Evolutionary conservation across 92 coral and sea anemone species (phyloP).

Genomic region (Zoanthus gigantus): DNA sequence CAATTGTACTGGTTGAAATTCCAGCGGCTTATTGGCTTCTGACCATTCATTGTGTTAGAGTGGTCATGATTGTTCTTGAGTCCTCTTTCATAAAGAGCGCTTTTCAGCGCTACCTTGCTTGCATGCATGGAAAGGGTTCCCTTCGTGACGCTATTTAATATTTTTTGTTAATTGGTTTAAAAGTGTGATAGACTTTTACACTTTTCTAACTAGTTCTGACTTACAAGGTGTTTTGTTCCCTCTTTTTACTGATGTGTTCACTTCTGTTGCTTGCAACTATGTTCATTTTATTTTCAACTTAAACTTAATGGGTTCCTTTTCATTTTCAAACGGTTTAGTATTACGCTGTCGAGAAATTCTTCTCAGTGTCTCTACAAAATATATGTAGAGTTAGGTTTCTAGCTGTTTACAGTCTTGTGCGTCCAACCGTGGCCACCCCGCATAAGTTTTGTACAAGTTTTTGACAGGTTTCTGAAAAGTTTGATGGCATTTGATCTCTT

Average conservation of each 20-base stretch:
- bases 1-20: no score
- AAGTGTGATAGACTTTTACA: no score
- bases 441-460: no score
- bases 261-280: background rate
- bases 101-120: conserved; percentile 69
- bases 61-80: background rate
- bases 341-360: background rate
- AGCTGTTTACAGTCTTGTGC: no score
- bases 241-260: background rate
- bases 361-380: no score
- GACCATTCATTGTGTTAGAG: no score
- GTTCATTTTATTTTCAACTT: background rate
- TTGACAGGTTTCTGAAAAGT: no score
- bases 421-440: no score
- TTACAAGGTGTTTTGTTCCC: background rate
- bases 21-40: background rate
- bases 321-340: background rate
- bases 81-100: conserved; percentile 61
- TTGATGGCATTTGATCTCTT: no score
- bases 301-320: no score
- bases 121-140: conserved; percentile 20
- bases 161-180: background rate
- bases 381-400: no score
- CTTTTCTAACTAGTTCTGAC: background rate
- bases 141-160: conserved; percentile 2